These are phyloP conservation scores for Anseranas semipalmata DNA, from an alignment of 2,113 vertebrate species.

Conservation along the genomic window DNA sequence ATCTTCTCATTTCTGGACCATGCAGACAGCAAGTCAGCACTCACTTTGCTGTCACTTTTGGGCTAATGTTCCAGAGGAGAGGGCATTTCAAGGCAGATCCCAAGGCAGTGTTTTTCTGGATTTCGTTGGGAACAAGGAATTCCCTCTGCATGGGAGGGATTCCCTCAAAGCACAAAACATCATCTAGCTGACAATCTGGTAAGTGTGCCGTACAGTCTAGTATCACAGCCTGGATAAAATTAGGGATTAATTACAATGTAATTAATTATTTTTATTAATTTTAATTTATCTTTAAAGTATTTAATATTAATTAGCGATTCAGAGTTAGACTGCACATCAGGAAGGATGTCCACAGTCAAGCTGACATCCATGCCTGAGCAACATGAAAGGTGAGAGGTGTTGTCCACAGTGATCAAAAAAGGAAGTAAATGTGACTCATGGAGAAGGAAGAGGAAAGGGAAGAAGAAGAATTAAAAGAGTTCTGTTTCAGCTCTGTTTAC, in stretches of 20 bases:
- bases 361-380: background rate
- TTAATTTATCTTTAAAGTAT: background rate
- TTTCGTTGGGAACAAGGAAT: background rate
- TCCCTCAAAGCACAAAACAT: background rate
- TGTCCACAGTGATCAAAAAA: background rate
- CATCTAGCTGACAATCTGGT: background rate
- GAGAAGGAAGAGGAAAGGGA: constrained; percentile 33
- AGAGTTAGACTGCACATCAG: background rate
- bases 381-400: background rate
- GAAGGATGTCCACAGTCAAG: background rate
- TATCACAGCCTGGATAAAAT: background rate
- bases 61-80: background rate
- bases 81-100: background rate
- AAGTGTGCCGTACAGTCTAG: background rate
- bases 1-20: background rate
- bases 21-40: background rate
- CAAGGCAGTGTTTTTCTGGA: background rate
- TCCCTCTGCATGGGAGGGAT: background rate
- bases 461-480: background rate
- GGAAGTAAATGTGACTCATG: background rate
- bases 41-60: background rate
- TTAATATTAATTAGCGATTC: background rate
- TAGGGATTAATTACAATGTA: background rate
- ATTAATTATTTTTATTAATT: background rate
- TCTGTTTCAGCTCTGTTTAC: background rate